These are phyloP conservation scores for Cerastis rubricosa DNA, from an alignment of 2,888 invertebrate genomes.

Conservation along the genomic window DNA sequence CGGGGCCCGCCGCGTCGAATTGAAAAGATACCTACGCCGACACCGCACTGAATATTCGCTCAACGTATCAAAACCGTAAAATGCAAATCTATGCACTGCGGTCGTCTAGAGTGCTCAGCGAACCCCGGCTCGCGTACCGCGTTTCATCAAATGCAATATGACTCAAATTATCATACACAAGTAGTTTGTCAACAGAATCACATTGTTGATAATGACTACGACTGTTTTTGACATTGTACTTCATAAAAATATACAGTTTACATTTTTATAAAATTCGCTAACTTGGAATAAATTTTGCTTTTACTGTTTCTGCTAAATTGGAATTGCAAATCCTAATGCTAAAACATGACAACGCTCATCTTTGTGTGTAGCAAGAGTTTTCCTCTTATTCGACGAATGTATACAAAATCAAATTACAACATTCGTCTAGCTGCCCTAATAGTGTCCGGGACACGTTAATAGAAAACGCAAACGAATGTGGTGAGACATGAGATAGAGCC, in stretches of 20 bases:
- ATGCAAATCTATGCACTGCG: constrained; percentile 90
- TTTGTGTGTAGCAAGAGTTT: constrained; percentile 68
- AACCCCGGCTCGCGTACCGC: constrained; percentile 76
- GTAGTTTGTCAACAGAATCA: constrained; percentile 79
- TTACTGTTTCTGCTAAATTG: constrained; percentile 50
- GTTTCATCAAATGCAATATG: constrained; percentile 88
- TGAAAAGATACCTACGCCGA: constrained; percentile 90
- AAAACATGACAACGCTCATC: constrained; percentile 49
- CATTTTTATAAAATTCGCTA: constrained; percentile 45
- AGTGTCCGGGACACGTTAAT: constrained; percentile 85
- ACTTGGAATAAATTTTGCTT: constrained; percentile 50
- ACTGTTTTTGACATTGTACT: constrained; percentile 53
- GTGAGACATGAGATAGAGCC: constrained; percentile 79
- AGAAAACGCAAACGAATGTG: constrained; percentile 86
- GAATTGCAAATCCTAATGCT: constrained; percentile 65
- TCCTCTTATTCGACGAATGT: constrained; percentile 79
- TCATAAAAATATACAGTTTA: constrained; percentile 40
- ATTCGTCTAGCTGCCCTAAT: constrained; percentile 84
- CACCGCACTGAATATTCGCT: constrained; percentile 89
- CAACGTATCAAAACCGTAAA: constrained; percentile 90
- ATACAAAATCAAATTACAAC: constrained; percentile 84
- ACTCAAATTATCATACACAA: constrained; percentile 85
- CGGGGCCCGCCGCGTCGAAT: constrained; percentile 87
- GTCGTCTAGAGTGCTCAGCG: constrained; percentile 86
- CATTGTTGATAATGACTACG: constrained; percentile 75